Base-by-base conservation (phyloP, 2,113 vertebrate genomes). In the Muntiacus reevesi region DNA sequence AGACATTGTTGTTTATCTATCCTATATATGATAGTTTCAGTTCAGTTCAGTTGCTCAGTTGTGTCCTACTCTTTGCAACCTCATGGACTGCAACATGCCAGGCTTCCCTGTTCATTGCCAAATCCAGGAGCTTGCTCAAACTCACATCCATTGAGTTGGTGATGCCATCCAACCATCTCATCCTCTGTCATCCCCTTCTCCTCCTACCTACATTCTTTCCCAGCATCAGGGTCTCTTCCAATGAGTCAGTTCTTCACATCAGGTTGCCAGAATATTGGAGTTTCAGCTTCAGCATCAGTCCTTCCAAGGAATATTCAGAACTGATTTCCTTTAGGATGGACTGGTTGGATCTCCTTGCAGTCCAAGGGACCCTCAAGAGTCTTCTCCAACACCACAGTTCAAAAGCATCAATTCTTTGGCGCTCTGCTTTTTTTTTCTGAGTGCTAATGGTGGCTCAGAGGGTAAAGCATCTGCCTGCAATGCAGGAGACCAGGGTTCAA, bases 201-300 rank as follows among this genome's bases (percentile, higher is more conserved):
- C 9, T 71, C n/a, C n/a, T 40, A n/a, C n/a, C n/a, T 23, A 23
- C 19, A 71, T 2, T 71, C 67, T 40, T 40, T 71, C 10, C 10
- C n/a, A 71, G 19, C 67, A 40, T 40, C n/a, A 71, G n/a, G 19
- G 67, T 40, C 67, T 40, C 6, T 71, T 23, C 67, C n/a, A 71
- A 0, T 71, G n/a, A 71, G n/a, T 40, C n/a, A 12, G 10, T 23
- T 23, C 10, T 71, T 71, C 0, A 0, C 10, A 71, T 40, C 19
- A 71, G n/a, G 19, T 71, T 2, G 67, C 67, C 67, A 36, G 36
- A 71, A 5, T 36, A 36, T 12, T 71, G n/a, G 4, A 71, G n/a
- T 23, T 71, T 71, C 9, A 36, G 67, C 67, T 71, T 36, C 19
- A 36, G n/a, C n/a, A 6, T 36, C n/a, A 36, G 67, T 71, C 19